Evolutionary conservation across 2,113 vertebrate species (phyloP).

Genomic region (Litocranius walleri): DNA sequence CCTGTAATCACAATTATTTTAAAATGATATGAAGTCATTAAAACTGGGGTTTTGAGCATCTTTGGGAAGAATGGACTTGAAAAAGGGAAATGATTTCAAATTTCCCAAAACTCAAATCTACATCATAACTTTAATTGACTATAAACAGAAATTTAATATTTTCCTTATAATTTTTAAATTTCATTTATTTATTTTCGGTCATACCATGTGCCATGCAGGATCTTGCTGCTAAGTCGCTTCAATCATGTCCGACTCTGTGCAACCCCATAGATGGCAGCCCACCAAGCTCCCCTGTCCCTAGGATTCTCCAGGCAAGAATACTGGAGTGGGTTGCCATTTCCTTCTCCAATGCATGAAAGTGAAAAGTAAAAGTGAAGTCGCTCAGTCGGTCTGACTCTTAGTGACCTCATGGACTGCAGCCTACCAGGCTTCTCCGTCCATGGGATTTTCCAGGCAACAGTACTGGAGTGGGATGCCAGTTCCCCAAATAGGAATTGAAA

Average conservation of each 20-base stretch:
- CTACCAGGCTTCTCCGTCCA: no score
- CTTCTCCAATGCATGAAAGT: no score
- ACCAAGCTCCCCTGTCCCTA: no score
- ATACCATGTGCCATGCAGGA: no score
- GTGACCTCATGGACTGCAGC: no score
- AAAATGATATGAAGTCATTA: background rate
- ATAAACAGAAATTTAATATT: background rate
- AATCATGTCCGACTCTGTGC: no score
- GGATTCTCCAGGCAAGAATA: no score
- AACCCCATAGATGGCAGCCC: no score
- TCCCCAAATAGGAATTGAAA: background rate
- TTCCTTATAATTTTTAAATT: background rate
- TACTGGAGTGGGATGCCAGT: background rate
- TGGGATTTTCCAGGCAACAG: no score
- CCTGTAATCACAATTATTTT: background rate
- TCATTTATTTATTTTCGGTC: background rate
- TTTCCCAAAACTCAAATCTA: background rate
- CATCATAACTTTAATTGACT: background rate
- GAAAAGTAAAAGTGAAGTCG: no score
- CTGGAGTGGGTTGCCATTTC: no score
- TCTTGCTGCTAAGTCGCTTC: background rate
- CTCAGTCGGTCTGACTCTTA: no score
- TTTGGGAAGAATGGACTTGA: background rate
- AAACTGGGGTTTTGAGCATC: background rate
- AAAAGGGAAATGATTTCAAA: background rate